Base-by-base conservation (phyloP, 2,888 invertebrate species). In the Bembecia ichneumoniformis region DNA sequence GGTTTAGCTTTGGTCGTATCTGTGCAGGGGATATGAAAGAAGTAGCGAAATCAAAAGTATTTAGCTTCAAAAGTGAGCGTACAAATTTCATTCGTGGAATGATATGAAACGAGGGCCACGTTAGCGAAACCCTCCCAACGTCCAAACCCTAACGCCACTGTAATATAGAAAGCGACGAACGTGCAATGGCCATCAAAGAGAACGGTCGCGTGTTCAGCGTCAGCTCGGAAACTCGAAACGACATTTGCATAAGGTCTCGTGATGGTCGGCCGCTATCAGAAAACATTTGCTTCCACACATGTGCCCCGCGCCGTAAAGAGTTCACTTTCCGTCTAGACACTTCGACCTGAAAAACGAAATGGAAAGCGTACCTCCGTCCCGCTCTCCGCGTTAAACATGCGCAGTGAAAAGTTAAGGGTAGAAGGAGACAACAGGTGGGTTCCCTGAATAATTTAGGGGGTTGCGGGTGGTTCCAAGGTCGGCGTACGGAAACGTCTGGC, bases 281-380 rank as follows among this genome's bases (percentile, higher is more conserved):
- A 53, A 57, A 53, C 56, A 52, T 54, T 54, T 52, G 51, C 20
- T 52, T 53, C 50, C 67, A 71, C 70, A 74, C 67, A 66, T 69
- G 71, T 59, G 63, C 15, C 56, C 61, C 63, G 60, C 64, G 54
- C 75, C 66, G 76, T 82, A 77, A 81, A 82, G 78, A 83, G 84
- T 83, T 84, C 86, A 83, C 71, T 71, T 64, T 70, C 69, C 73
- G 86, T 87, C 86, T 86, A 87, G 86, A 87, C 86, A 71, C 63
- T 82, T 86, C 86, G 84, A 84, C 83, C 86, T 76, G 71, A 61
- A 62, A 62, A 63, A 62, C 61, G 79, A 76, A 76, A 80, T 69
- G 68, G 76, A 69, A 62, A 65, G 54, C 54, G 58, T 59, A 57
- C 56, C 49, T 51, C 64, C 61, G 56, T 78, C 80, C 66, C 71